A percentile compares a stretch with the other conserved stretches of the same genome.
Conservation (phyloP, 2,797 vertebrate genomes). For the Tokudaia tokunoshimensis region DNA sequence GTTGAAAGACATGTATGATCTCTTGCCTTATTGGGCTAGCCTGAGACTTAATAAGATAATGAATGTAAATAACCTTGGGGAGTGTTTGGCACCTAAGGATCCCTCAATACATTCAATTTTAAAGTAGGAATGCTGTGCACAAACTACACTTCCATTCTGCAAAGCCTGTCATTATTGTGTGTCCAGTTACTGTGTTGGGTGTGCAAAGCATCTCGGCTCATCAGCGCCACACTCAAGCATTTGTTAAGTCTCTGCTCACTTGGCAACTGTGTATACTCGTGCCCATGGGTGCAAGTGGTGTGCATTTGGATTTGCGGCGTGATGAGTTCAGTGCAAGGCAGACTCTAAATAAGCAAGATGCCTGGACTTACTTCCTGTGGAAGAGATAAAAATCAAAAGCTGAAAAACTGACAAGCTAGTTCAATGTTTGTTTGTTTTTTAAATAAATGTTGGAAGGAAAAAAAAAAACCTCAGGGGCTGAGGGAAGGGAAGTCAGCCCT, state of each 20-base stretch:
- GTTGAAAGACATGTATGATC: background rate
- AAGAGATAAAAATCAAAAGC: background rate
- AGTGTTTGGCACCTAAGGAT: background rate
- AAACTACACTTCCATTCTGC: background rate
- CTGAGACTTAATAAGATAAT: background rate
- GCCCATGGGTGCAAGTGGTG: background rate
- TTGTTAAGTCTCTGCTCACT: background rate
- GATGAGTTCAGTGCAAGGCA: background rate
- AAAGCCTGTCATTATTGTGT: background rate
- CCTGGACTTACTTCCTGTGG: background rate
- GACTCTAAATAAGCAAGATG: background rate
- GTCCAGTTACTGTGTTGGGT: background rate
- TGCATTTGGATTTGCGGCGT: background rate
- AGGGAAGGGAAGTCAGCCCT: background rate
- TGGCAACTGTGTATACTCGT: background rate
- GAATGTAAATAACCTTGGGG: background rate
- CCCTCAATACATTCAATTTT: background rate
- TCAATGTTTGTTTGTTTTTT: background rate
- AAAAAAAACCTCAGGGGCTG: background rate
- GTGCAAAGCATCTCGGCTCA: background rate
- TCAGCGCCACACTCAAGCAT: too few species aligned
- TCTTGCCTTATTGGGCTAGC: background rate
- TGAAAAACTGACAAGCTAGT: background rate
- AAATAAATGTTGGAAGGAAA: background rate
- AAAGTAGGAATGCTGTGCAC: background rate